Percentiles rank a stretch among this genome's conserved stretches.
Evolutionary conservation across 2,113 vertebrate species (phyloP).

Genomic region (Morone chrysops): DNA sequence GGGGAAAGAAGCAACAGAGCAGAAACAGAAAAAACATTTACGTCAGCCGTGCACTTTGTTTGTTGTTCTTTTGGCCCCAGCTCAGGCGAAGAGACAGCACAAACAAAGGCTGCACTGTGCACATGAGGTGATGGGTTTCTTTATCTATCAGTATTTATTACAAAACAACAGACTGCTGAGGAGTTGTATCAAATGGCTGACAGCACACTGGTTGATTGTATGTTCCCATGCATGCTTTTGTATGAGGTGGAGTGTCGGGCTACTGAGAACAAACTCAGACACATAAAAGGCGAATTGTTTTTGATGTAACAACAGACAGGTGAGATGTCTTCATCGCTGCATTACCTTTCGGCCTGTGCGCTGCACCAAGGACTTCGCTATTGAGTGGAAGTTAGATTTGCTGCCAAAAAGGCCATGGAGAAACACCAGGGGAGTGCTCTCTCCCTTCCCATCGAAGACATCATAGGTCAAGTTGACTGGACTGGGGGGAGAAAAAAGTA

Average conservation of each 20-base stretch:
- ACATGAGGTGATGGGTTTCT: background rate
- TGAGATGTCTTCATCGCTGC: conserved; percentile 57
- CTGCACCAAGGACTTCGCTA: conserved; percentile 89
- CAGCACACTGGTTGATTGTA: conserved; percentile 22
- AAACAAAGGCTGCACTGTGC: conserved; percentile 17
- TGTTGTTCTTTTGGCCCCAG: background rate
- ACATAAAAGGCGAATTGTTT: conserved; percentile 7
- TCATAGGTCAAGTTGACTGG: conserved; percentile 85
- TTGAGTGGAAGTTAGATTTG: conserved; percentile 90
- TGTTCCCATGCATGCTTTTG: conserved; percentile 6
- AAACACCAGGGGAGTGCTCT: conserved; percentile 88
- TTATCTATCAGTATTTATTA: conserved; percentile 14
- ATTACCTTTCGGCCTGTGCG: conserved; percentile 91
- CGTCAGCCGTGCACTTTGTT: background rate
- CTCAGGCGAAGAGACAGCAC: background rate
- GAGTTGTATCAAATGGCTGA: conserved; percentile 33
- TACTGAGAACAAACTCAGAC: conserved; percentile 11
- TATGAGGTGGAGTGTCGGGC: background rate
- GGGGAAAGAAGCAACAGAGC: conserved; percentile 23
- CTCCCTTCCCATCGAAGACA: conserved; percentile 82
- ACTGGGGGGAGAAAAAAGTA: conserved; percentile 68
- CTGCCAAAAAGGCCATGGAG: conserved; percentile 95
- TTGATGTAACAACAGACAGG: conserved; percentile 4
- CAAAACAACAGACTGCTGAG: conserved; percentile 6
- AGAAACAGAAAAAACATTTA: background rate